Base-by-base conservation (phyloP, 2,113 vertebrate species). In the Erythrocercus mccallii region DNA sequence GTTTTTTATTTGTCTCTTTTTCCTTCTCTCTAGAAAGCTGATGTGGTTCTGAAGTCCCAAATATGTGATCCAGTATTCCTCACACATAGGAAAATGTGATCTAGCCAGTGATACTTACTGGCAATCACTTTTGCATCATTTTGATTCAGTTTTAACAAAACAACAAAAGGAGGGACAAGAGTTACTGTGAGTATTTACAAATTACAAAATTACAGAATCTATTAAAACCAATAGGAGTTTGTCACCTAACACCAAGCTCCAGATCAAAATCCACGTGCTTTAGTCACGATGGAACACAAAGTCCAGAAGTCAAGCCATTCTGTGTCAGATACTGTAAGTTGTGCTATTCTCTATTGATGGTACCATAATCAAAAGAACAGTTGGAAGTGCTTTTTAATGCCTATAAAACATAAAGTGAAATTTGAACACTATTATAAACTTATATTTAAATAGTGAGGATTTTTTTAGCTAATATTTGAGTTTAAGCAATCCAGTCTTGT, bases 81-180 rank as follows among this genome's bases (percentile, higher is more conserved):
- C 30, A 38, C 33, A 15, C 23, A n/a, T 0, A 54, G 27, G 21
- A 82, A 51, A 18, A n/a, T 0, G 0, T 22, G 23, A 66, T 56
- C 16, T 6, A 44, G 31, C 10, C 35, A 64, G 11, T 30, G 35
- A 13, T 37, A 31, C 27, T 56, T 9, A 48, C 0, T 31, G n/a
- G 16, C n/a, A 80, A 72, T 16, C 12, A 31, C 24, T 56, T n/a
- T n/a, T 54, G 10, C 30, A 80, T 45, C 3, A 11, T 23, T 60
- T 69, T 48, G 11, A 47, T 61, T 64, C 37, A 53, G 3, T 74
- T 94, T 76, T 47, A 85, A 53, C 12, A 57, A 80, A 77, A 90
- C 44, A 85, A 53, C 12, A 57, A 80, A 77, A 90, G 45, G 15
- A 81, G 15, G 21, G 10, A 53, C 8, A 37, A 45, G 72, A 16